Evolutionary conservation across 2,888 invertebrate species (phyloP).

Genomic region (Sipunculus nudus): DNA sequence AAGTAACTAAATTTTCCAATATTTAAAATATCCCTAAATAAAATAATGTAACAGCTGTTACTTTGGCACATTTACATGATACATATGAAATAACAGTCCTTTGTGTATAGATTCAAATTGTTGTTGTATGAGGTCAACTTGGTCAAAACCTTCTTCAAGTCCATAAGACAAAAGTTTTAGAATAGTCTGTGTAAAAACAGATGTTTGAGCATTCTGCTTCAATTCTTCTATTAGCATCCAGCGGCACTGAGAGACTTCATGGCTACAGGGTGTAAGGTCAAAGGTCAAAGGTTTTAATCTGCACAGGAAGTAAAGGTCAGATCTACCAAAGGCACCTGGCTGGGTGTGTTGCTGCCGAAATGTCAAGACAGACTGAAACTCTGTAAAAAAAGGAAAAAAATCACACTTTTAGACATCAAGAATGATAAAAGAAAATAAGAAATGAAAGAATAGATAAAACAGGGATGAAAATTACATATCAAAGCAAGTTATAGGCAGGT

Average conservation of each 20-base stretch:
- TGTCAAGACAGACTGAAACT: conserved; percentile 56
- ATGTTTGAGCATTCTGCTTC: conserved; percentile 32
- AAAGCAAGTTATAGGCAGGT: no score
- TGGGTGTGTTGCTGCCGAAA: conserved; percentile 60
- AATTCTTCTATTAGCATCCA: conserved; percentile 58
- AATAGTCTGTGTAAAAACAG: conserved; percentile 44
- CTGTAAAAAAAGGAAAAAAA: conserved; percentile 42
- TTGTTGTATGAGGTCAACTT: conserved; percentile 47
- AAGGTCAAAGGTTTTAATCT: conserved; percentile 53
- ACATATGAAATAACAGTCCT: conserved; percentile 49
- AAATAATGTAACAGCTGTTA: no score
- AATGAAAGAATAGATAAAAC: background rate
- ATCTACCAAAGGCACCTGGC: conserved; percentile 61
- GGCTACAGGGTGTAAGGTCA: conserved; percentile 51
- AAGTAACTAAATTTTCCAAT: no score
- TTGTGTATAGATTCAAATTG: conserved; percentile 54
- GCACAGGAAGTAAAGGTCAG: conserved; percentile 61
- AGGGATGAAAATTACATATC: no score
- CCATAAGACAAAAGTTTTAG: conserved; percentile 38
- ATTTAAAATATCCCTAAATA: no score
- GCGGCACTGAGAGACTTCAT: conserved; percentile 53
- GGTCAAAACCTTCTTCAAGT: conserved; percentile 49
- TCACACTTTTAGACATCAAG: background rate
- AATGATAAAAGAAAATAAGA: no score
- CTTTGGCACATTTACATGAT: conserved; percentile 37